Evolutionary conservation across 2,113 vertebrate species (phyloP).

Genomic region (Oreocharis arfaki): DNA sequence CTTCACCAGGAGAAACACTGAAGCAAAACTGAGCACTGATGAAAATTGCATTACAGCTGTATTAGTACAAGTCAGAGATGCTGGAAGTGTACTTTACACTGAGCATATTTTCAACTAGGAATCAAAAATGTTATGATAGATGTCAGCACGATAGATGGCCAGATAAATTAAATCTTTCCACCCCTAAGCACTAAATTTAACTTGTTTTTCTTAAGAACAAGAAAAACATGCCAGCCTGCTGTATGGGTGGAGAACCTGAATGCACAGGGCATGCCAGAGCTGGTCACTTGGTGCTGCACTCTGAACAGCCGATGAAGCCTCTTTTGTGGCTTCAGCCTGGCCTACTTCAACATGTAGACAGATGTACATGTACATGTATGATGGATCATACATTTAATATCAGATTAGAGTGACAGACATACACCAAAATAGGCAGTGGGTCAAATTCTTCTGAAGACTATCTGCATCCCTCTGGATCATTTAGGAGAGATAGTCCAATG

Average conservation of each 20-base stretch:
- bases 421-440: not conserved
- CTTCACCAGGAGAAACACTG: not conserved
- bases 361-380: no score
- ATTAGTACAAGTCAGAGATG: not conserved
- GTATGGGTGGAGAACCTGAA: not conserved
- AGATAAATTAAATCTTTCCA: not conserved
- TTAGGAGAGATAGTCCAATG: not conserved
- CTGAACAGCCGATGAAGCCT: not conserved
- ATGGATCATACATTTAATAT: not conserved
- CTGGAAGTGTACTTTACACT: not conserved
- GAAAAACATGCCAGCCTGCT: not conserved
- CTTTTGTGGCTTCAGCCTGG: not conserved
- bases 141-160: not conserved
- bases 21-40: not conserved
- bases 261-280: not conserved
- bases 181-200: not conserved
- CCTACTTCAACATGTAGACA: not conserved
- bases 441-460: not conserved
- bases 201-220: not conserved
- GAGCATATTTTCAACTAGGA: not conserved
- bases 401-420: not conserved
- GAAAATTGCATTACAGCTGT: not conserved
- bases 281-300: not conserved
- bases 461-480: not conserved
- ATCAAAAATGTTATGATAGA: not conserved